phyloP scores from a whole-genome alignment of 2,113 vertebrate species.

The Aythya baeri region DNA sequence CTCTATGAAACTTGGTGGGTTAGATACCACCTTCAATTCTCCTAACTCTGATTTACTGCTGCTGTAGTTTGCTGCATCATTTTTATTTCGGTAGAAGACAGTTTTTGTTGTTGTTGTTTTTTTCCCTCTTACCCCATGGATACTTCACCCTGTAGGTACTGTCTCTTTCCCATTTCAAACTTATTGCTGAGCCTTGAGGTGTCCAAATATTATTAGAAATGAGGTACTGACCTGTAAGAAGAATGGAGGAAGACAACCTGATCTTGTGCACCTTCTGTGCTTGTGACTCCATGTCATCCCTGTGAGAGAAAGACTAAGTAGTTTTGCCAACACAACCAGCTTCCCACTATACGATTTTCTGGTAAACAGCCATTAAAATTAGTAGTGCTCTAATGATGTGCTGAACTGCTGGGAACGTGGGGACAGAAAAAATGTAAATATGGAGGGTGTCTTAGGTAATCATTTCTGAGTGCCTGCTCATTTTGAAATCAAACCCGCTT shows the following conservation, averaged over 20 bases:
- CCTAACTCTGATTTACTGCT: neutral
- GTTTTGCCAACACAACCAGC: neutral
- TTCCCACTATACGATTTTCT: neutral
- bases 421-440: neutral
- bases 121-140: neutral
- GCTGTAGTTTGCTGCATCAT: neutral
- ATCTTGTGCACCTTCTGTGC: constrained; percentile 8
- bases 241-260: constrained; percentile 12
- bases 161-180: neutral
- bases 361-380: constrained; percentile 31
- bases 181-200: neutral
- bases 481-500: neutral
- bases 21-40: neutral
- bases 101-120: neutral
- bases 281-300: neutral
- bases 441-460: neutral
- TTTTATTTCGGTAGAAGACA: neutral
- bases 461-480: rapidly evolving
- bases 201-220: neutral
- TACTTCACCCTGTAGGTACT: neutral
- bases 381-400: neutral
- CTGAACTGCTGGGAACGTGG: neutral
- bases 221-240: neutral
- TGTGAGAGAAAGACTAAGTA: neutral
- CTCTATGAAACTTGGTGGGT: neutral